Evolutionary conservation across 2,797 vertebrate species (phyloP), one percentile per base, ranked within the genome.

Genomic region (Calcarius lapponicus): DNA sequence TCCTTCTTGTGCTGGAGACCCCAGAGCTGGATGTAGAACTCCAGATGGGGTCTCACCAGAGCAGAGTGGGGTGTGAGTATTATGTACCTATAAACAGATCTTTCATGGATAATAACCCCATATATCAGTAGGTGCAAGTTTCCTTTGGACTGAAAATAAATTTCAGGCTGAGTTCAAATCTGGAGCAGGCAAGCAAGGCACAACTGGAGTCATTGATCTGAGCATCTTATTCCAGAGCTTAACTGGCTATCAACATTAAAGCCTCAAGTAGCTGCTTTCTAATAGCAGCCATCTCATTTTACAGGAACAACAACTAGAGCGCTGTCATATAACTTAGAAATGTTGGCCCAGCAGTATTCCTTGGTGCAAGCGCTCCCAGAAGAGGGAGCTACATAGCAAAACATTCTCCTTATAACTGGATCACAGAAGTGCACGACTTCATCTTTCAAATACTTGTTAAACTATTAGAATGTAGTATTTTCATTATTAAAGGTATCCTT

Each of bases 351-450:
- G 31, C 57, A 86, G 45, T 11, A 28, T 45, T 75, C 36, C 40
- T n/a, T 26, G 70, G 51, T 5, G 20, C 47, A 75, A 75, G 53
- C 62, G 73, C 58, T 92, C 58, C 95, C 95, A 96, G 92, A 90
- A 96, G 95, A 96, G 92, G 96, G 96, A 93, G 93, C 93, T 83
- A 45, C 20, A 86, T 5, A 90, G 82, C 88, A 92, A 92, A 96
- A 90, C 14, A 88, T 92, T 32, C 19, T 17, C 40, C 20, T 54
- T 47, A 10, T 1, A 78, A 64, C 54, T 64, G 16, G 11, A 38
- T 75, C 57, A 43, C 32, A 72, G 42, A 85, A 29, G 19, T n/a
- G 32, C 13, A 11, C 0, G 13, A 53, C 36, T 88, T 83, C 20
- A 31, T 29, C 54, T 80, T 80, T 51, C 50, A 72, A 57, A 78